Percentiles rank a stretch among this genome's conserved stretches.
phyloP scores from a whole-genome alignment of 2,888 invertebrate genomes.

The Eilema caniola region DNA sequence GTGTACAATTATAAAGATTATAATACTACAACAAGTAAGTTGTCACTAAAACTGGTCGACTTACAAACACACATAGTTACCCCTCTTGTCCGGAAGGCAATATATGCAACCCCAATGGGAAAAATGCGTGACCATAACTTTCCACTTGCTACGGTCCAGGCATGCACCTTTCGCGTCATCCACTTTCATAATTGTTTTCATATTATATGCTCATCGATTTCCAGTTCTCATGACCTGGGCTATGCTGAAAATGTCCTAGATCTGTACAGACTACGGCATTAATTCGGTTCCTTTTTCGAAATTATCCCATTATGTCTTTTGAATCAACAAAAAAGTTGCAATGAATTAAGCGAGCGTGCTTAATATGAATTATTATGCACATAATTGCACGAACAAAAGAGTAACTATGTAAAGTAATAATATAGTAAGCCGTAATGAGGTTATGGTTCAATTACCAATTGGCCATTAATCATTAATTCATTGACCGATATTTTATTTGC shows the following conservation, averaged over 20 bases:
- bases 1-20: too few species aligned
- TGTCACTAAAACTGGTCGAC: too few species aligned
- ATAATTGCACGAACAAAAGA: background rate
- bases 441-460: constrained; percentile 2
- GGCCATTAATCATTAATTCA: background rate
- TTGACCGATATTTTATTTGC: background rate
- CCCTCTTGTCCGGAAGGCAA: too few species aligned
- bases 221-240: too few species aligned
- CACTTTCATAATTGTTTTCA: too few species aligned
- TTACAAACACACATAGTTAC: too few species aligned
- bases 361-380: background rate
- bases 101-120: too few species aligned
- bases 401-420: background rate
- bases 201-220: too few species aligned
- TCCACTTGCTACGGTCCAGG: too few species aligned
- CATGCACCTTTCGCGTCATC: background rate
- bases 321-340: background rate
- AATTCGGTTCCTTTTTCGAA: background rate
- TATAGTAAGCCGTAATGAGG: background rate
- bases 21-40: too few species aligned
- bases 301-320: background rate
- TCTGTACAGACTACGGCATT: background rate
- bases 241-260: background rate
- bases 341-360: background rate
- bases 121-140: too few species aligned